Evolutionary conservation across 1,140 invertebrate species (phyloP).

Genomic region (Eciton burchellii): DNA sequence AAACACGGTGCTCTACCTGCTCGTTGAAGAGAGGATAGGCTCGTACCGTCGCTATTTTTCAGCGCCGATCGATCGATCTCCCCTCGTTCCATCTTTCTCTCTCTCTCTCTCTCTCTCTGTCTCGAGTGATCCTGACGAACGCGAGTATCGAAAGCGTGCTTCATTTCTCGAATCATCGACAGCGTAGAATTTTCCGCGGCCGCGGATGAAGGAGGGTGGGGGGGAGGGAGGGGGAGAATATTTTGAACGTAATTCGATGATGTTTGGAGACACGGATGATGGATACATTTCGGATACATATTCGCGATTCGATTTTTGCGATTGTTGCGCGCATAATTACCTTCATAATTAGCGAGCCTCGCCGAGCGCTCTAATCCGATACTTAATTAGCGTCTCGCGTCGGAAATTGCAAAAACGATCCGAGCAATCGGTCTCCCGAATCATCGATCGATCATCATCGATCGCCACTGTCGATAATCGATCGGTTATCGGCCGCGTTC

Average conservation of each 20-base stretch:
- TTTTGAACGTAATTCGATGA: not conserved
- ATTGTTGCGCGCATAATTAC: not conserved
- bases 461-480: slow-evolving; percentile 10
- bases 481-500: slow-evolving; percentile 2
- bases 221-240: not conserved
- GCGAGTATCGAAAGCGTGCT: too few relatives aligned
- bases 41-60: slow-evolving; percentile 33
- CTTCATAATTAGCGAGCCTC: not conserved
- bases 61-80: slow-evolving; percentile 13
- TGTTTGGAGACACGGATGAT: too few relatives aligned
- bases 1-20: slow-evolving; percentile 59
- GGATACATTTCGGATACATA: too few relatives aligned
- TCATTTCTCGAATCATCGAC: too few relatives aligned
- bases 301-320: not conserved
- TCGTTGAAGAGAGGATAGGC: slow-evolving; percentile 55
- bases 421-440: not conserved
- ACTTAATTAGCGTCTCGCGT: slow-evolving; percentile 2
- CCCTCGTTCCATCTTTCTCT: slow-evolving; percentile 11
- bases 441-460: slow-evolving; percentile 50
- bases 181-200: too few relatives aligned
- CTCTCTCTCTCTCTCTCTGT: too few relatives aligned
- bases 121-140: too few relatives aligned
- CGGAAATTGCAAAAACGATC: not conserved
- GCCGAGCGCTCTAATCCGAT: not conserved
- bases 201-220: not conserved